phyloP scores from a whole-genome alignment of 2,888 invertebrate genomes.

The Galerucella nymphaeae region DNA sequence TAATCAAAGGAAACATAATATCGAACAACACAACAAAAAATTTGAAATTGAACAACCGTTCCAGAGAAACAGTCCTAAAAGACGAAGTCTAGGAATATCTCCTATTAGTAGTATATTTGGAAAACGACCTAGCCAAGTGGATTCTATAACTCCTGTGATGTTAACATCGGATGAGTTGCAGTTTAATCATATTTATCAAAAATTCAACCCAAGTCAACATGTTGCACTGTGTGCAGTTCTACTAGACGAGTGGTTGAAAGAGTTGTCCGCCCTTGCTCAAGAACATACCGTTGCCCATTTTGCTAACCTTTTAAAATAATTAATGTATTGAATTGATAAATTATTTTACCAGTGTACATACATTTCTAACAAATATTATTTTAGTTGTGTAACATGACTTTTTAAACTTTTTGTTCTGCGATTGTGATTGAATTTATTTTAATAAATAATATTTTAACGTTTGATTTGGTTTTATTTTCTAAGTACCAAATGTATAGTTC shows the following conservation, averaged over 20 bases:
- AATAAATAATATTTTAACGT: constrained; percentile 4
- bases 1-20: constrained; percentile 74
- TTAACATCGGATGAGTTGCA: constrained; percentile 54
- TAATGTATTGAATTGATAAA: not conserved
- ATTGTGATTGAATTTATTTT: not conserved
- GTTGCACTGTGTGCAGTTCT: constrained; percentile 86
- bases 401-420: not conserved
- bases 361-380: not conserved
- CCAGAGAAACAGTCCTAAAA: constrained; percentile 75
- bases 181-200: constrained; percentile 58
- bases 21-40: constrained; percentile 60
- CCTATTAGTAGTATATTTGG: constrained; percentile 73
- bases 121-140: constrained; percentile 70
- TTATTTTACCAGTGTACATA: not conserved
- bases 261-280: constrained; percentile 92
- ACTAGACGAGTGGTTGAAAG: constrained; percentile 95
- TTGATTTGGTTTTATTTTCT: not conserved
- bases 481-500: too few species aligned
- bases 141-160: constrained; percentile 54
- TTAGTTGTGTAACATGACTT: not conserved
- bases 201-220: constrained; percentile 68
- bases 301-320: constrained; percentile 61
- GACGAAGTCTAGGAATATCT: constrained; percentile 80
- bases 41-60: constrained; percentile 67
- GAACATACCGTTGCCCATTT: constrained; percentile 85